These are phyloP conservation scores for Drosophila sulfurigaster DNA, from an alignment of 1,140 invertebrate genomes.

Conservation along the genomic window DNA sequence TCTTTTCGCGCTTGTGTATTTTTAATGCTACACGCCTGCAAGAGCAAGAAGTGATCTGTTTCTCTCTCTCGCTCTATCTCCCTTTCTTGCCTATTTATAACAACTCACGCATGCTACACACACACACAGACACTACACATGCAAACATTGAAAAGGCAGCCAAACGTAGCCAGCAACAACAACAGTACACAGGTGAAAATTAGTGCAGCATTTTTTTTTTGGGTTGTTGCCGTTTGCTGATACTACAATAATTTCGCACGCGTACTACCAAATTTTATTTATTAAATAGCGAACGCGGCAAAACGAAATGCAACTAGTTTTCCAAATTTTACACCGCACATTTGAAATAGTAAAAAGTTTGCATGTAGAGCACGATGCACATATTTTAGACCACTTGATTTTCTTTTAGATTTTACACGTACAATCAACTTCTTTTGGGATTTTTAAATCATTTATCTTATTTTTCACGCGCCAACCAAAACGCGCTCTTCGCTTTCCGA, in stretches of 20 bases:
- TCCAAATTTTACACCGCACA: background rate
- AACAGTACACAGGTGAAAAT: conserved; percentile 70
- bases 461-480: background rate
- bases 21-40: conserved; percentile 53
- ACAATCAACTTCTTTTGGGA: conserved; percentile 5
- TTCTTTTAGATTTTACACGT: conserved; percentile 7
- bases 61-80: conserved; percentile 33
- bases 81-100: conserved; percentile 71
- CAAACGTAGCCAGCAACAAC: conserved; percentile 46
- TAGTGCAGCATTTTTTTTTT: conserved; percentile 63
- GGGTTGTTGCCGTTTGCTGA: conserved; percentile 40
- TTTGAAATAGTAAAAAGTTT: background rate
- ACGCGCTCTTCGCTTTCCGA: background rate
- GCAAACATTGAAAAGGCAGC: conserved; percentile 41
- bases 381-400: conserved; percentile 5
- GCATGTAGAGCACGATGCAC: background rate
- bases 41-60: conserved; percentile 71
- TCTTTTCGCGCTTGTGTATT: conserved; percentile 62
- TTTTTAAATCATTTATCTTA: conserved; percentile 15
- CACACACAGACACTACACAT: conserved; percentile 22
- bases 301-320: conserved; percentile 19
- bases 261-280: conserved; percentile 28
- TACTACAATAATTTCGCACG: conserved; percentile 43
- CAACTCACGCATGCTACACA: conserved; percentile 60
- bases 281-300: conserved; percentile 28